These are phyloP conservation scores for Cardiocondyla obscurior DNA, from an alignment of 1,140 invertebrate genomes.

Conservation along the genomic window DNA sequence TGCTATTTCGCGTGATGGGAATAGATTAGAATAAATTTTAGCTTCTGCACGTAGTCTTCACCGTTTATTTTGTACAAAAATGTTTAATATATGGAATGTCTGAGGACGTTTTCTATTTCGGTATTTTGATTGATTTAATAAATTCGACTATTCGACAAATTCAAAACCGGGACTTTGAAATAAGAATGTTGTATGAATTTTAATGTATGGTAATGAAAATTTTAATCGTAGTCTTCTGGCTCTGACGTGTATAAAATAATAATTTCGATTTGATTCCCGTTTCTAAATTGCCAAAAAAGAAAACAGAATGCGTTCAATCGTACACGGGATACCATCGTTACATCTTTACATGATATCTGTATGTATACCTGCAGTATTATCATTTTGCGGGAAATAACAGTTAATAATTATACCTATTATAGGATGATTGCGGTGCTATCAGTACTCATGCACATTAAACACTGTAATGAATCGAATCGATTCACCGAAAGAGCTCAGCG, in stretches of 20 bases:
- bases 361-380: neutral
- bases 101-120: neutral
- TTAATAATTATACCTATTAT: conserved; percentile 7
- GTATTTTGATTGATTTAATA: neutral
- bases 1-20: conserved; percentile 11
- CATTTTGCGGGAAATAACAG: neutral
- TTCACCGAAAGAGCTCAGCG: neutral
- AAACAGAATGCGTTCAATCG: neutral
- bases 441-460: neutral
- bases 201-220: neutral
- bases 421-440: neutral
- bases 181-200: no score
- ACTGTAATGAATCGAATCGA: neutral
- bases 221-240: neutral
- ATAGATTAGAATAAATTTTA: conserved; percentile 23
- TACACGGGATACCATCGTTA: neutral
- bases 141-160: no score
- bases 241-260: neutral
- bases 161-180: no score
- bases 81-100: neutral
- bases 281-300: neutral
- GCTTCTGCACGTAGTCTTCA: neutral
- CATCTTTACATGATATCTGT: neutral
- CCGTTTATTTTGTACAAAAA: no score
- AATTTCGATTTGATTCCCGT: neutral